Percentiles rank a stretch among this genome's conserved stretches.
These are phyloP conservation scores for Tribolium freemani DNA, from an alignment of 2,888 invertebrate species.

Conservation along the genomic window DNA sequence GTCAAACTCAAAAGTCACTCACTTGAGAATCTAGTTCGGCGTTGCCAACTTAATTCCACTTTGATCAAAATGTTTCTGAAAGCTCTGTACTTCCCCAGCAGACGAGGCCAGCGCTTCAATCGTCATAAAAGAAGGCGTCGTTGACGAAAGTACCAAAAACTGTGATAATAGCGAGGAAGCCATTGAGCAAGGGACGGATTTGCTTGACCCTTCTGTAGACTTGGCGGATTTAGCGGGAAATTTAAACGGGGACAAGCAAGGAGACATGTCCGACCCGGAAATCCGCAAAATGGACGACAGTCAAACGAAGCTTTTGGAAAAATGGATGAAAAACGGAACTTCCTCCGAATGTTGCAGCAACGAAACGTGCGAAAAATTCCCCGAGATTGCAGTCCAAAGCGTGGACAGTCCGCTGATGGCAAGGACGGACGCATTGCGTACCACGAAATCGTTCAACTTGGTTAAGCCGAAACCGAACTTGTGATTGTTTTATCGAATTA, in stretches of 20 bases:
- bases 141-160: slow-evolving; percentile 26
- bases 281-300: background rate
- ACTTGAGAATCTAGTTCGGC: no score
- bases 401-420: slow-evolving; percentile 52
- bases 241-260: slow-evolving; percentile 4
- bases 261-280: background rate
- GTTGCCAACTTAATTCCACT: no score
- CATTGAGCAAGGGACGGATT: slow-evolving; percentile 65
- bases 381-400: slow-evolving; percentile 19
- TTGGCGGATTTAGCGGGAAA: slow-evolving; percentile 35
- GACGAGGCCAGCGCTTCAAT: slow-evolving; percentile 19
- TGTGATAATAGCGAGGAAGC: slow-evolving; percentile 46
- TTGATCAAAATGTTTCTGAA: no score
- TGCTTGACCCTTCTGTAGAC: slow-evolving; percentile 56
- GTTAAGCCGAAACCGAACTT: slow-evolving; percentile 61
- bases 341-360: slow-evolving; percentile 30
- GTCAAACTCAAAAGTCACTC: no score
- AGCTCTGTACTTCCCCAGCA: background rate
- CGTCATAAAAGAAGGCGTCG: slow-evolving; percentile 38
- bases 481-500: slow-evolving; percentile 43
- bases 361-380: slow-evolving; percentile 18
- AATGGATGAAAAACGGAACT: slow-evolving; percentile 40
- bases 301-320: slow-evolving; percentile 15
- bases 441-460: slow-evolving; percentile 66
- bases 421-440: slow-evolving; percentile 65